Evolutionary conservation across 2,888 invertebrate genomes (phyloP).

Genomic region (Cheilosia variabilis): DNA sequence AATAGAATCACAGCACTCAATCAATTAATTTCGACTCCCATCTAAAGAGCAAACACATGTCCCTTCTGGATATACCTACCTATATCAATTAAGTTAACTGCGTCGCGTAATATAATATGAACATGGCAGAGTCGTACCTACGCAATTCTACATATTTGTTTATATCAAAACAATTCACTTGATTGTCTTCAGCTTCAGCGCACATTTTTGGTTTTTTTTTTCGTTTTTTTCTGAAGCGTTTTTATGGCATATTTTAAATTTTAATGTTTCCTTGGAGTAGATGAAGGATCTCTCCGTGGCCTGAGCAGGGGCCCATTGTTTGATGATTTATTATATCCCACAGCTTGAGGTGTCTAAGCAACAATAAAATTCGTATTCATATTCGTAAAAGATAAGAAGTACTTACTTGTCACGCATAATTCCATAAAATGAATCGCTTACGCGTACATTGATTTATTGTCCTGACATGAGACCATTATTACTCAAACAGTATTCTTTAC

Average conservation of each 20-base stretch:
- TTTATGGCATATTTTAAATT: constrained; percentile 69
- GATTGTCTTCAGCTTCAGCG: constrained; percentile 29
- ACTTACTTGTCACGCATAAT: constrained; percentile 74
- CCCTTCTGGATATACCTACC: no score
- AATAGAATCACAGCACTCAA: not conserved
- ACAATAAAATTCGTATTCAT: constrained; percentile 75
- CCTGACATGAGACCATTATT: constrained; percentile 71
- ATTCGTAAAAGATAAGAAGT: constrained; percentile 74
- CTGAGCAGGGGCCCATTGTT: constrained; percentile 52
- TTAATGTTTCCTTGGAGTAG: constrained; percentile 61
- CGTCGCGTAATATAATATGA: constrained; percentile 14
- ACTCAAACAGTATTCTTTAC: constrained; percentile 63
- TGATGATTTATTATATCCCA: constrained; percentile 69
- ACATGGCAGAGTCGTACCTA: constrained; percentile 56
- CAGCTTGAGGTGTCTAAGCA: constrained; percentile 66
- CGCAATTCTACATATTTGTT: constrained; percentile 35
- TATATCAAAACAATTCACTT: constrained; percentile 60
- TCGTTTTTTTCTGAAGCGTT: constrained; percentile 24
- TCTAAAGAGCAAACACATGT: no score
- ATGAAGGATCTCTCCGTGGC: constrained; percentile 55
- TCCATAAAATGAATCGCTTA: constrained; percentile 74
- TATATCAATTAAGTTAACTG: constrained; percentile 54
- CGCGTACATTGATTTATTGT: constrained; percentile 73
- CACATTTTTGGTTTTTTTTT: not conserved
- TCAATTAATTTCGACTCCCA: not conserved